Percentiles rank a stretch among this genome's conserved stretches.
Evolutionary conservation across 2,113 vertebrate genomes (phyloP).

Genomic region (Tupaia chinensis): DNA sequence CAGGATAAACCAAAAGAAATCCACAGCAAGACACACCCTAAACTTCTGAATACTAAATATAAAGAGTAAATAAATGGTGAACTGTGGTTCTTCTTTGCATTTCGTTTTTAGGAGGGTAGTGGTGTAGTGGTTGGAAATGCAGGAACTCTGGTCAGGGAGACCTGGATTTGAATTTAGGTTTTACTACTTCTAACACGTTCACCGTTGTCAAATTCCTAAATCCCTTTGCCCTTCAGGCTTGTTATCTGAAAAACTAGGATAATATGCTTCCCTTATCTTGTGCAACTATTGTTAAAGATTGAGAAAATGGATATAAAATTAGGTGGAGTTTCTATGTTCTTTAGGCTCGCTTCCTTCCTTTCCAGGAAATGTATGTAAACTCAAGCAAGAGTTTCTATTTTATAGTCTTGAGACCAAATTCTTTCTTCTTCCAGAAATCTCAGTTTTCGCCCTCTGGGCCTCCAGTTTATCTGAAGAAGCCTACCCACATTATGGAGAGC

Average conservation of each 20-base stretch:
- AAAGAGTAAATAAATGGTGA: no score
- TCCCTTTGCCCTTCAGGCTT: neutral
- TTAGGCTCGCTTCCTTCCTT: no score
- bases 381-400: neutral
- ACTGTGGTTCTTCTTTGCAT: neutral
- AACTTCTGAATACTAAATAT: neutral
- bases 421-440: neutral
- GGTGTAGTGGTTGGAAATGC: neutral
- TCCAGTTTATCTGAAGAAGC: neutral
- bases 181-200: neutral
- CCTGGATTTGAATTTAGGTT: neutral
- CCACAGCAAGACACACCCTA: neutral
- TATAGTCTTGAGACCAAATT: neutral
- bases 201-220: neutral
- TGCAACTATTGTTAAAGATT: neutral
- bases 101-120: neutral
- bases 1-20: neutral
- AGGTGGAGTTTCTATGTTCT: neutral
- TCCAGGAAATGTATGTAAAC: neutral
- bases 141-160: neutral
- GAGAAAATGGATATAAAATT: neutral
- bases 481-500: neutral
- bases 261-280: neutral
- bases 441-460: neutral
- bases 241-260: neutral